Percentiles rank a stretch among this genome's conserved stretches.
Conservation (phyloP, 2,888 invertebrate genomes). For the Elegia similella region DNA sequence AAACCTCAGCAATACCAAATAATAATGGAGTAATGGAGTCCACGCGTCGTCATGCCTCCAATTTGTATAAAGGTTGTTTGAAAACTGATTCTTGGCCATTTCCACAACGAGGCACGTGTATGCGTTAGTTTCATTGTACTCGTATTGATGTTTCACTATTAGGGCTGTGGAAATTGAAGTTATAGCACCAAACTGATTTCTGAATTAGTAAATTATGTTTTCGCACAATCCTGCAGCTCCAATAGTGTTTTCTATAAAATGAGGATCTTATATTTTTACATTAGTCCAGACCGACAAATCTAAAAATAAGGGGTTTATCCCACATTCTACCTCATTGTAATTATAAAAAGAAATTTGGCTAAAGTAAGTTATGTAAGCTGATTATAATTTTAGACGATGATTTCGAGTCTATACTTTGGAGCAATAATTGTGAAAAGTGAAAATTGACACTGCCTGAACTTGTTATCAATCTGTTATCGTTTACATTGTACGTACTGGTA, state of each 20-base stretch:
- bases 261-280: conserved; percentile 14
- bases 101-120: conserved; percentile 6
- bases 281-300: conserved; percentile 62
- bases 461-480: conserved; percentile 31
- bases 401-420: conserved; percentile 51
- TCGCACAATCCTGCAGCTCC: background rate
- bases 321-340: conserved; percentile 79
- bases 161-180: background rate
- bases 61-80: background rate
- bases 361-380: conserved; percentile 62
- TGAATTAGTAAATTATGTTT: no score
- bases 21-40: conserved; percentile 32
- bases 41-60: conserved; percentile 9
- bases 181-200: background rate
- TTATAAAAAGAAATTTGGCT: conserved; percentile 67
- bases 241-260: conserved; percentile 1
- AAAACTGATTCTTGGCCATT: conserved; percentile 4
- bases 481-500: conserved; percentile 10
- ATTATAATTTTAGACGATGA: conserved; percentile 45
- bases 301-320: conserved; percentile 57
- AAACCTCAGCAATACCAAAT: conserved; percentile 77
- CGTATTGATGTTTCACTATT: background rate
- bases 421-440: conserved; percentile 57
- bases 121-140: background rate
- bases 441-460: conserved; percentile 57